Percentiles rank a stretch among this genome's conserved stretches.
Conservation (phyloP, 2,888 invertebrate species). For the Quadroppia sp. region DNA sequence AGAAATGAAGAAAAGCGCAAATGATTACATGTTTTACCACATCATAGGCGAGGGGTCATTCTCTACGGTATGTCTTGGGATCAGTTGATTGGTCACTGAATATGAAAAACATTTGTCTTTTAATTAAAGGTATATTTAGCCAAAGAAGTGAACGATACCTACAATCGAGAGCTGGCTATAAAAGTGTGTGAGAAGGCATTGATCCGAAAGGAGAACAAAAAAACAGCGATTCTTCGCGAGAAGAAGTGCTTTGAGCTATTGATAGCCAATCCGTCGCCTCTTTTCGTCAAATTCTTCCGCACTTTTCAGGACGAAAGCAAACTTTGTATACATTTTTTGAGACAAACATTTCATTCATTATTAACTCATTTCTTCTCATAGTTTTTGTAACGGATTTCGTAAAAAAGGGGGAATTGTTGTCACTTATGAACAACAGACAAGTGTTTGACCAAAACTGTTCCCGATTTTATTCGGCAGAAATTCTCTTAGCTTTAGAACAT, state of each 20-base stretch:
- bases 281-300: slow-evolving; percentile 88
- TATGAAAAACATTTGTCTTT: neutral
- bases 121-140: slow-evolving; percentile 55
- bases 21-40: slow-evolving; percentile 89
- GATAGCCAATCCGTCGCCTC: slow-evolving; percentile 66
- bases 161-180: slow-evolving; percentile 78
- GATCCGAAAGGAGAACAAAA: slow-evolving; percentile 87
- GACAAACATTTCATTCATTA: no score
- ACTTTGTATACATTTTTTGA: slow-evolving; percentile 48
- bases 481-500: slow-evolving; percentile 83
- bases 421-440: slow-evolving; percentile 83
- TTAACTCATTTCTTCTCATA: slow-evolving; percentile 48
- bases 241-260: slow-evolving; percentile 86
- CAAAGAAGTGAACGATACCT: slow-evolving; percentile 79
- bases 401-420: slow-evolving; percentile 86
- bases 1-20: slow-evolving; percentile 23
- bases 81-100: slow-evolving; percentile 10
- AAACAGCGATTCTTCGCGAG: slow-evolving; percentile 86
- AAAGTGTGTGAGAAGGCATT: slow-evolving; percentile 96
- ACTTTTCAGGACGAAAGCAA: slow-evolving; percentile 88
- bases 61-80: slow-evolving; percentile 66
- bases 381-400: slow-evolving; percentile 93
- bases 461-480: slow-evolving; percentile 89
- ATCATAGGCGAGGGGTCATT: slow-evolving; percentile 96
- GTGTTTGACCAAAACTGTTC: slow-evolving; percentile 83